Base-by-base conservation (phyloP, 1,140 invertebrate genomes). In the Homalodisca vitripennis region DNA sequence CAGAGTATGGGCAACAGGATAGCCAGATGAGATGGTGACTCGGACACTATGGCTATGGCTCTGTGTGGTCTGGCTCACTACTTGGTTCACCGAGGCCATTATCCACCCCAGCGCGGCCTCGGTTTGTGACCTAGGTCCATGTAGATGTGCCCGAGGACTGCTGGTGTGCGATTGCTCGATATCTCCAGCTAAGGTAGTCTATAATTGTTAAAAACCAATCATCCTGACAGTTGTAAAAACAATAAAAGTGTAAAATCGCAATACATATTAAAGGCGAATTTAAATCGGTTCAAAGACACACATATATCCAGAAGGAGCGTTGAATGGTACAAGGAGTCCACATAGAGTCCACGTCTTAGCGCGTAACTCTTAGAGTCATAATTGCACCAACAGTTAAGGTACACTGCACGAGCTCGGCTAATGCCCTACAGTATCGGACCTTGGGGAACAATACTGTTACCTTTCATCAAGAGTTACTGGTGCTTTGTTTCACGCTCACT, bases 1-100 rank as follows among this genome's bases (percentile, higher is more conserved):
- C 34, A 51, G 48, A 20, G 22, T 14, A 51, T 51, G 48, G n/a
- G n/a, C 14, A 51, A 22, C 48, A 14, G 22, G 48, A 3, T 51
- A 51, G 48, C 48, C 48, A 27, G 55, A 60, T 60, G 55, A 60
- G 24, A 60, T 60, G 55, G 55, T 26, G 55, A 24, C 24, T 12
- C 6, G 14, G 10, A 10, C 55, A 6, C 2, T 2, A 26, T 27
- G 22, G 22, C 55, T 60, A 24, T 30, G 27, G 27, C 55, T 60
- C 24, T 22, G 22, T 29, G 26, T 60, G 14, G 55, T 13, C 22
- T 60, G 55, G 55, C 55, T 60, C 2, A 26, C 27, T 10, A 10
- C 3, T 24, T 30, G 22, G 55, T 13, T 60, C 24, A 60, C 55
- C 14, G 3, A n/a, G 48, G 34, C 34, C 34, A 17, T 17, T 17